Percentiles rank a stretch among this genome's conserved stretches.
phyloP scores from a whole-genome alignment of 2,113 vertebrate genomes.

The Chlamydotis undulata region DNA sequence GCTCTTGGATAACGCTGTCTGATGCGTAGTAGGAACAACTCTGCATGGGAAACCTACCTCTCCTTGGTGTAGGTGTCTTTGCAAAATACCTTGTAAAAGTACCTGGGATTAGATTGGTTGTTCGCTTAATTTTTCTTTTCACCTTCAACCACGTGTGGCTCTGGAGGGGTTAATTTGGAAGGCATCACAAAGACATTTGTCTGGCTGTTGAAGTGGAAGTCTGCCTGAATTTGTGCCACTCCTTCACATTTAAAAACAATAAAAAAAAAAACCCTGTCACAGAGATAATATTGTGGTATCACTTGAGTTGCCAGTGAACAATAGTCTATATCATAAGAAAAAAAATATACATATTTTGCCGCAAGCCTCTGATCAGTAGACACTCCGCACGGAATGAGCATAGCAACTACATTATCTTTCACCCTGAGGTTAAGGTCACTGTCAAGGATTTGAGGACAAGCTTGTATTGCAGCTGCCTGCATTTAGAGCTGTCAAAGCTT shows the following conservation, averaged over 20 bases:
- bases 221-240: constrained; percentile 34
- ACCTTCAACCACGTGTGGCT: not conserved
- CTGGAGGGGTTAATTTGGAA: constrained; percentile 41
- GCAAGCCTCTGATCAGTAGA: constrained; percentile 68
- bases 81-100: not conserved
- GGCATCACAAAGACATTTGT: not conserved
- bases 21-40: not conserved
- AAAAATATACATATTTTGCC: constrained; percentile 60
- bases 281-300: constrained; percentile 61
- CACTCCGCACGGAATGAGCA: constrained; percentile 55
- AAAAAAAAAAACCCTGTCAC: constrained; percentile 37
- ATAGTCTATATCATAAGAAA: constrained; percentile 55
- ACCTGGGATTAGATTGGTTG: not conserved
- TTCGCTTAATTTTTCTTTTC: not conserved
- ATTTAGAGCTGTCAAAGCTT: constrained; percentile 71
- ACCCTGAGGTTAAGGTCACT: constrained; percentile 71
- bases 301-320: constrained; percentile 59
- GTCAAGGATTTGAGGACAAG: constrained; percentile 73
- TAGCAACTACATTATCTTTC: constrained; percentile 75
- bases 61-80: not conserved
- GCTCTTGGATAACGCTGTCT: not conserved
- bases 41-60: not conserved
- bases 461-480: constrained; percentile 71
- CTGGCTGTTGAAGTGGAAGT: not conserved
- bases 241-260: constrained; percentile 19